These are phyloP conservation scores for Drosophila tripunctata DNA, from an alignment of 2,888 invertebrate species.

Conservation along the genomic window DNA sequence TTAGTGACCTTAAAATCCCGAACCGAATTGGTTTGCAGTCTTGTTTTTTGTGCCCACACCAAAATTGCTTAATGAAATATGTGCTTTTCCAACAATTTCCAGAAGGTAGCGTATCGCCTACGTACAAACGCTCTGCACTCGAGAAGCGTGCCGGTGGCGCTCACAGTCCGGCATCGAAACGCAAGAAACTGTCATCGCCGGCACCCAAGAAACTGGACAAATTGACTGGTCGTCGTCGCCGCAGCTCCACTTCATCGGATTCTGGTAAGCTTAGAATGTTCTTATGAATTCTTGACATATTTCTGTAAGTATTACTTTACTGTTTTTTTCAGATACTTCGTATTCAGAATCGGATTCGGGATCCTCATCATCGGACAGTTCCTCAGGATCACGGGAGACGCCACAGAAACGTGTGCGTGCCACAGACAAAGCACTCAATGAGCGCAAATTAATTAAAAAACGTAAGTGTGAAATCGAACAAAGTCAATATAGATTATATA, in stretches of 20 bases:
- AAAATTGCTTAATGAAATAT: too few relatives aligned
- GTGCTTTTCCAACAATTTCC: background rate
- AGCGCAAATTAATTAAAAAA: conserved; percentile 82
- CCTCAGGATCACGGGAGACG: conserved; percentile 81
- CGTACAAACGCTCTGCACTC: conserved; percentile 72
- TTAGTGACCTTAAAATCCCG: too few relatives aligned
- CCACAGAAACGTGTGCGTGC: conserved; percentile 78
- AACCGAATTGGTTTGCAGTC: too few relatives aligned
- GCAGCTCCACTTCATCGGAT: conserved; percentile 82
- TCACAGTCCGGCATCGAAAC: conserved; percentile 80
- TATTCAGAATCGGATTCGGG: conserved; percentile 83
- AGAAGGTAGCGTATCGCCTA: conserved; percentile 75
- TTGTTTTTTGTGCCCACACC: too few relatives aligned
- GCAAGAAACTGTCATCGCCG: conserved; percentile 78
- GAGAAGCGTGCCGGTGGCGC: conserved; percentile 69
- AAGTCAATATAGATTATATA: too few relatives aligned
- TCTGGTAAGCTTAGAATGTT: conserved; percentile 76
- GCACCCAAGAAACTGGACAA: conserved; percentile 76
- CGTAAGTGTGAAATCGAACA: conserved; percentile 61
- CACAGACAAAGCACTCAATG: conserved; percentile 76
- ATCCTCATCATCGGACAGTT: conserved; percentile 83
- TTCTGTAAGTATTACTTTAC: too few relatives aligned
- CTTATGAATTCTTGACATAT: too few relatives aligned
- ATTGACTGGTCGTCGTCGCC: conserved; percentile 63
- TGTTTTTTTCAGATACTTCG: conserved; percentile 82